phyloP scores from a whole-genome alignment of 2,113 vertebrate species.

The Amphilophus citrinellus region DNA sequence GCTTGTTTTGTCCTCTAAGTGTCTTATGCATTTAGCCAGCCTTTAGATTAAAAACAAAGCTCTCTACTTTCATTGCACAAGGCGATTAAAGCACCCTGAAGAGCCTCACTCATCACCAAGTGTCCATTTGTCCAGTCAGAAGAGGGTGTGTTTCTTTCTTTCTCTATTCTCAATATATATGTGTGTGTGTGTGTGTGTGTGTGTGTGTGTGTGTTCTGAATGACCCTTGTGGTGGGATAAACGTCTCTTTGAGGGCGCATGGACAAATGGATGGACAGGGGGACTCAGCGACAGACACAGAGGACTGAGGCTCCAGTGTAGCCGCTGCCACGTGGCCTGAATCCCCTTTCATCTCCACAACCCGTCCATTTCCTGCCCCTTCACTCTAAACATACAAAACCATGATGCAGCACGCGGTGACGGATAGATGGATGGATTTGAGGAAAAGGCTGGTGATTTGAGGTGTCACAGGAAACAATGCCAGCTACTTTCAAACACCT shows the following conservation, averaged over 20 bases:
- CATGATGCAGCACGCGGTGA: constrained; percentile 50
- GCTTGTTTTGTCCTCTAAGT: constrained; percentile 43
- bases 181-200: constrained; percentile 1
- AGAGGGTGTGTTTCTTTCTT: constrained; percentile 31
- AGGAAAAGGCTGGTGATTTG: background rate
- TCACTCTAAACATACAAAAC: constrained; percentile 18
- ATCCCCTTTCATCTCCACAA: constrained; percentile 64
- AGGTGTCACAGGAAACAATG: background rate
- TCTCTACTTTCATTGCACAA: constrained; percentile 11
- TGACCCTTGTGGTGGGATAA: constrained; percentile 61
- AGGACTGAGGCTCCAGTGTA: constrained; percentile 73
- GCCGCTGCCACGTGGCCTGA: constrained; percentile 55
- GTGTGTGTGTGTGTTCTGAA: constrained; percentile 33
- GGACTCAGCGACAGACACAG: constrained; percentile 66
- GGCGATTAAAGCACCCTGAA: constrained; percentile 33
- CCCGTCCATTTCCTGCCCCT: constrained; percentile 60
- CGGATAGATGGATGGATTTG: background rate
- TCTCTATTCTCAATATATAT: background rate
- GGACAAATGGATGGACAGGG: constrained; percentile 64
- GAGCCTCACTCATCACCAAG: constrained; percentile 51
- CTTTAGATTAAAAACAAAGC: constrained; percentile 36
- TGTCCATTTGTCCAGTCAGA: constrained; percentile 58
- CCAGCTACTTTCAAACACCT: constrained; percentile 12
- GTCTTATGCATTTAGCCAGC: background rate
- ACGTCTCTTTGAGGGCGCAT: constrained; percentile 60